Evolutionary conservation across 2,113 vertebrate species (phyloP).

Genomic region (Onychorhynchus coronatus): DNA sequence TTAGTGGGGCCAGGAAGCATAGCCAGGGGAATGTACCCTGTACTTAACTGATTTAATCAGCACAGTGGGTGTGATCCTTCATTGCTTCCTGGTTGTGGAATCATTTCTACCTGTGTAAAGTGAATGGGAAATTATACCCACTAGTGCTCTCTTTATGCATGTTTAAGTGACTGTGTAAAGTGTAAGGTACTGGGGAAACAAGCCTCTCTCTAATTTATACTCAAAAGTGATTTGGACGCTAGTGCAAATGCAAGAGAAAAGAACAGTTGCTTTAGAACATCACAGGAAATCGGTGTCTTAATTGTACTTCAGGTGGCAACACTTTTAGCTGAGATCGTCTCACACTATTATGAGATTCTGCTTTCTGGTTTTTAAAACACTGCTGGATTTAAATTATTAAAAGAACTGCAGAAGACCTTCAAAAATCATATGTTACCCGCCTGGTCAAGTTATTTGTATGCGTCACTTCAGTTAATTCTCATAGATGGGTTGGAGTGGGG

Average conservation of each 20-base stretch:
- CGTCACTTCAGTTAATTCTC: background rate
- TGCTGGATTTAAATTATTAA: background rate
- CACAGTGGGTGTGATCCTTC: conserved; percentile 34
- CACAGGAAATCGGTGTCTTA: background rate
- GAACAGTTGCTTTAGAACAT: background rate
- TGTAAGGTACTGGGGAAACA: background rate
- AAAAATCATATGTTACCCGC: background rate
- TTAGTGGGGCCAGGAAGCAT: background rate
- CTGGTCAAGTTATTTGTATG: background rate
- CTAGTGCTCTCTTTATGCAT: conserved; percentile 3
- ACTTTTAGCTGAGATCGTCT: background rate
- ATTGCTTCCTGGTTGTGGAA: background rate
- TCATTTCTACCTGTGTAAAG: background rate
- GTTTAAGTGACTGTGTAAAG: conserved; percentile 49
- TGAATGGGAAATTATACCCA: conserved; percentile 6
- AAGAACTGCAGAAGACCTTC: background rate
- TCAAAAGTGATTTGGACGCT: background rate
- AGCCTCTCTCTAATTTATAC: conserved; percentile 4
- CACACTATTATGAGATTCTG: background rate
- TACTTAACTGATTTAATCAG: conserved; percentile 21
- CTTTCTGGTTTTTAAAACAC: background rate
- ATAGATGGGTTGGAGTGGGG: background rate
- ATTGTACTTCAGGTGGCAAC: background rate
- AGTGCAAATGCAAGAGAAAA: background rate
- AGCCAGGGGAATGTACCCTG: background rate